Evolutionary conservation across 1,140 invertebrate species (phyloP), one percentile per base, ranked within the genome.

Genomic region (Anthonomus grandis): DNA sequence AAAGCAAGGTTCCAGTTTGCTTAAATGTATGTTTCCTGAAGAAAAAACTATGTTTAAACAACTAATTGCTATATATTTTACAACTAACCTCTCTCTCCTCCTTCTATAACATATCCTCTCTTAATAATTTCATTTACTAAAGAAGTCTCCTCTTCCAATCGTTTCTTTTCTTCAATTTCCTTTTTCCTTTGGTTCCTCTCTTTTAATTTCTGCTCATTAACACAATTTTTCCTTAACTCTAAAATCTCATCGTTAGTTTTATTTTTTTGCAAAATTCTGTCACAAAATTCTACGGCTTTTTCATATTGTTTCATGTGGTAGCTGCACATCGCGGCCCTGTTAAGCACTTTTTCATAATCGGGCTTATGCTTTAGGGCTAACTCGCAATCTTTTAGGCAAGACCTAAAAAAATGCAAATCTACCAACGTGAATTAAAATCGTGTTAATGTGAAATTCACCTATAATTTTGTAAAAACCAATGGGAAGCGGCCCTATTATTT

Each of bases 401-500:
- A 85, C 60, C 85, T 82, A 15, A 25, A 46, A 57, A 37, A 45
- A 22, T 31, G 23, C 15, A 54, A 13, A 31, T 54, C 18, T 19
- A 2, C 15, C 21, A 8, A 18, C 4, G 34, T 18, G 2, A 15
- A 39, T 38, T 13, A 39, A 31, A n/a, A 42, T 17, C 13, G n/a
- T n/a, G n/a, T n/a, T n/a, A n/a, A n/a, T n/a, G n/a, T n/a, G n/a
- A n/a, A n/a, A 21, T 23, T 59, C 78, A 89, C 75, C 88, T 77
- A 70, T 86, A 90, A 76, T 95, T 96, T 76, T 92, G 83, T 34
- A 98, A 72, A 70, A 90, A 85, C 68, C 81, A 95, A 67, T 98
- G 87, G 0, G 90, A 81, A 0, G 94, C 90, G 4, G 93, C 89
- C 69, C 96, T 80, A 69, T 98, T 98, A 64, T 93, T 93, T 64